Conservation (phyloP, 2,888 invertebrate species). For the Microdon myrmicae region DNA sequence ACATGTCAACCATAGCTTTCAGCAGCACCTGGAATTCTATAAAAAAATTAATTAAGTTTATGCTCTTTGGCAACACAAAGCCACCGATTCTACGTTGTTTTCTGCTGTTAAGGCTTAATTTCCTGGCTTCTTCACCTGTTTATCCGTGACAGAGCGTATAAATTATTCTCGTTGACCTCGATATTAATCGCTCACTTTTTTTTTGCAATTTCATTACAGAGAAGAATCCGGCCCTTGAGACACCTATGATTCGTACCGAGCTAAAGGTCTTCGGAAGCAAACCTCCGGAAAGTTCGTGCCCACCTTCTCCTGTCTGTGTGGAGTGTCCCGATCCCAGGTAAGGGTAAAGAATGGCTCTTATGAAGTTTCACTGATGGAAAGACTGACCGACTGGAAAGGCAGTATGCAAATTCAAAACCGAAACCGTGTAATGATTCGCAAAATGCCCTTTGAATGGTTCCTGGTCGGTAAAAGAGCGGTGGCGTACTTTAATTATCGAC, state of each 20-base stretch:
- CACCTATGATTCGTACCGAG: constrained; percentile 67
- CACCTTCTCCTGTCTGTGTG: constrained; percentile 71
- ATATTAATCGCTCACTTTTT: no score
- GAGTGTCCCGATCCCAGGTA: constrained; percentile 71
- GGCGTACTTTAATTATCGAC: no score
- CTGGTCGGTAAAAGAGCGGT: constrained; percentile 1
- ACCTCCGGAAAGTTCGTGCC: constrained; percentile 74
- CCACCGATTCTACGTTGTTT: no score
- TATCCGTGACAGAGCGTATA: no score
- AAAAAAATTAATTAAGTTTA: no score
- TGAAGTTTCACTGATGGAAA: neutral
- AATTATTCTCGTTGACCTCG: no score
- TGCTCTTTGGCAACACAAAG: no score
- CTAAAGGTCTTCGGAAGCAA: constrained; percentile 71
- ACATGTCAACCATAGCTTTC: no score
- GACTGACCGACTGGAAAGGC: neutral
- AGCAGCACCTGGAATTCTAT: no score
- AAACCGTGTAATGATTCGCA: neutral
- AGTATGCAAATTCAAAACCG: neutral
- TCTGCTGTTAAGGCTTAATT: no score
- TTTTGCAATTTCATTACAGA: no score
- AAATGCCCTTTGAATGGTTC: constrained; percentile 6
- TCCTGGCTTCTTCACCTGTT: no score
- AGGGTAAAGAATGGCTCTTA: constrained; percentile 56
- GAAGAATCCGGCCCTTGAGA: constrained; percentile 69